phyloP scores from a whole-genome alignment of 2,113 vertebrate genomes.

The Paradisaea rubra region DNA sequence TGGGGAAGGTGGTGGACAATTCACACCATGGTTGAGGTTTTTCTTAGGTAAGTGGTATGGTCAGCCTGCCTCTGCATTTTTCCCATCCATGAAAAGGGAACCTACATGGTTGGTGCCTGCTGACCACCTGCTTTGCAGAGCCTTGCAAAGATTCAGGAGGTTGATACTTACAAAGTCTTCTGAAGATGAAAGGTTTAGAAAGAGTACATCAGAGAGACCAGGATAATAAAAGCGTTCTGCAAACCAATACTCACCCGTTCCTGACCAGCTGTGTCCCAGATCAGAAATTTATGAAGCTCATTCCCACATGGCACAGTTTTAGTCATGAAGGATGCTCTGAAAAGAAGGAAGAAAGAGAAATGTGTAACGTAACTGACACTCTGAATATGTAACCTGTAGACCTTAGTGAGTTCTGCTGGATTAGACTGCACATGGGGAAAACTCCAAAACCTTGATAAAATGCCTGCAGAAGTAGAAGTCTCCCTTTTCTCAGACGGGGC shows the following conservation, averaged over 20 bases:
- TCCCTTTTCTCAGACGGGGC: background rate
- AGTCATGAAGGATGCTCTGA: conserved; percentile 95
- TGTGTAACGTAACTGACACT: background rate
- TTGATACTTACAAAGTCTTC: background rate
- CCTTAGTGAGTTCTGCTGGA: background rate
- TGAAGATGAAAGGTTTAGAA: background rate
- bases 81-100: background rate
- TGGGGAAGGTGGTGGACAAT: background rate
- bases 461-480: background rate
- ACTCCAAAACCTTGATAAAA: background rate
- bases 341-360: conserved; percentile 16
- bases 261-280: conserved; percentile 98
- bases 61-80: background rate
- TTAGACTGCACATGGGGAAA: background rate
- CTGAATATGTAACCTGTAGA: background rate
- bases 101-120: background rate
- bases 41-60: background rate
- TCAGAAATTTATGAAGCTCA: conserved; percentile 97
- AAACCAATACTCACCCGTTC: conserved; percentile 81
- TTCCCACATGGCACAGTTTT: conserved; percentile 94
- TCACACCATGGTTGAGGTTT: background rate
- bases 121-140: background rate
- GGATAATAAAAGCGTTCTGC: background rate
- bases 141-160: background rate
- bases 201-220: background rate